These are phyloP conservation scores for Peromyscus eremicus DNA, from an alignment of 2,797 vertebrate species.

Conservation along the genomic window DNA sequence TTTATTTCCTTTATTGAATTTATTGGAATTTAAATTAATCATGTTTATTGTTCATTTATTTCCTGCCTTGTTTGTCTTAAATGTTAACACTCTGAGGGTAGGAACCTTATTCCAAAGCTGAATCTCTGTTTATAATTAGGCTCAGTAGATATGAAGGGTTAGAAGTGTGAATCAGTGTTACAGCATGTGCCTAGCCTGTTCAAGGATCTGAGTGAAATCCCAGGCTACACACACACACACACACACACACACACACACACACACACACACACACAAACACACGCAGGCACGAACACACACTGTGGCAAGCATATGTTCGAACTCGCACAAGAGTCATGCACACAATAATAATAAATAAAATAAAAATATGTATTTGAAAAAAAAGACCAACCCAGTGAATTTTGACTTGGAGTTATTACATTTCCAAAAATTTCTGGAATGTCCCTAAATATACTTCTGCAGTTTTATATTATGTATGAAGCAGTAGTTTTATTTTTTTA, in stretches of 20 bases:
- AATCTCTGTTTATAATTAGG: neutral
- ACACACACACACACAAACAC: neutral
- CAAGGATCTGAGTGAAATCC: neutral
- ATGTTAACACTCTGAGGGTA: neutral
- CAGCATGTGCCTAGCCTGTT: neutral
- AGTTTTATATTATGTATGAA: neutral
- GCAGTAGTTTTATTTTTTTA: neutral
- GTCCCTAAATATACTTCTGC: neutral
- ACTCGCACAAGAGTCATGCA: neutral
- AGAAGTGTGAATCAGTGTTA: neutral
- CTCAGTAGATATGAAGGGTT: neutral
- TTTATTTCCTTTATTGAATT: slow-evolving; percentile 36
- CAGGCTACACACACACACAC: too few species aligned
- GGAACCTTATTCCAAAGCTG: neutral
- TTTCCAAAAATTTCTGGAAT: neutral
- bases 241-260: neutral
- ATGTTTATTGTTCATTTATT: slow-evolving; percentile 7
- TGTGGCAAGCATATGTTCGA: neutral
- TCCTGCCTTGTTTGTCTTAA: neutral
- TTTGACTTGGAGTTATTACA: neutral
- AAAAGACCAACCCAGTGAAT: neutral
- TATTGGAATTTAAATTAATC: slow-evolving; percentile 17
- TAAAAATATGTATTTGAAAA: neutral
- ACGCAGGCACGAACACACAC: neutral
- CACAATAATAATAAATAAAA: neutral